Percentiles rank a stretch among this genome's conserved stretches.
These are phyloP conservation scores for Trypoxylon attenuatum DNA, from an alignment of 2,888 invertebrate species.

Conservation along the genomic window DNA sequence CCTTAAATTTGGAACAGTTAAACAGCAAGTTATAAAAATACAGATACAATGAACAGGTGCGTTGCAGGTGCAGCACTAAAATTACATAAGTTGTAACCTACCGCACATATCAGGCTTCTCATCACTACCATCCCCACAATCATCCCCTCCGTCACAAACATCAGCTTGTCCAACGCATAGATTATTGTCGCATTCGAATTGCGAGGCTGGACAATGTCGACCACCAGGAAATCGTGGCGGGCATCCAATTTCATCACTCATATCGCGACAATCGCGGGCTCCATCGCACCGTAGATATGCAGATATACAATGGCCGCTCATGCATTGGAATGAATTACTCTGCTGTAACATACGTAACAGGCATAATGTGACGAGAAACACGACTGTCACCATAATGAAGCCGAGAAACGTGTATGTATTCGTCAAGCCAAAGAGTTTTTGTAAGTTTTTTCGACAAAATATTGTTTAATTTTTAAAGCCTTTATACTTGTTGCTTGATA, in stretches of 20 bases:
- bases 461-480: no score
- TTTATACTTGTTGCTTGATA: no score
- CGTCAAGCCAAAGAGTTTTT: not conserved
- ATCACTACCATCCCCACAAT: conserved; percentile 94
- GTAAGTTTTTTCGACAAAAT: no score
- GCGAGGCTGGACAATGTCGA: conserved; percentile 90
- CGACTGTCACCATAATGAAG: no score
- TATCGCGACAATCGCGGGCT: conserved; percentile 90
- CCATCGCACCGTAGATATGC: conserved; percentile 92
- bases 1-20: not conserved
- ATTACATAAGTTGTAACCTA: no score
- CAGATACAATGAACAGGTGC: no score
- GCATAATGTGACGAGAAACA: no score
- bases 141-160: conserved; percentile 94
- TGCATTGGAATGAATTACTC: conserved; percentile 93
- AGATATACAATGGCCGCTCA: conserved; percentile 94
- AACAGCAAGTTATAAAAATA: no score
- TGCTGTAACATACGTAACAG: conserved; percentile 50
- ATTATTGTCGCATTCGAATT: conserved; percentile 94
- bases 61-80: no score
- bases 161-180: conserved; percentile 93
- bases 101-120: conserved; percentile 85
- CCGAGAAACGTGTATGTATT: not conserved
- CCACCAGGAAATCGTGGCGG: conserved; percentile 92
- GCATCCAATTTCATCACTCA: conserved; percentile 93